Evolutionary conservation across 1,140 invertebrate species (phyloP).

Genomic region (Megalonaias nervosa): DNA sequence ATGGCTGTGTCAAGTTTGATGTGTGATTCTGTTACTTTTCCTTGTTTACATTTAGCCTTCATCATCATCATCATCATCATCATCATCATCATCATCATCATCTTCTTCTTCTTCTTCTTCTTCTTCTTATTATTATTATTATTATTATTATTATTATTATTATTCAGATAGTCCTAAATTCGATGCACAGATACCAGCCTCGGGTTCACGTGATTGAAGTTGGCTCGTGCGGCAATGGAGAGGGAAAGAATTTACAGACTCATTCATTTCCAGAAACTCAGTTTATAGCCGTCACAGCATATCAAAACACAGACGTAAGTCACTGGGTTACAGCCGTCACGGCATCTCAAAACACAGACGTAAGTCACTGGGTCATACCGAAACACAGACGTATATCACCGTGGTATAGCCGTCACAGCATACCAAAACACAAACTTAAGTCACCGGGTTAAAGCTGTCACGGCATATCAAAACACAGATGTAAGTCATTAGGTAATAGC

Average conservation of each 20-base stretch:
- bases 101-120: background rate
- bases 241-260: slow-evolving; percentile 53
- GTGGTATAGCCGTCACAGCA: too few relatives aligned
- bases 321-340: background rate
- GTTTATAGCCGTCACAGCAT: slow-evolving; percentile 67
- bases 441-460: slow-evolving; percentile 62
- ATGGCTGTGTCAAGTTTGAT: too few relatives aligned
- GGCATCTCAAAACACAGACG: too few relatives aligned
- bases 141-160: too few relatives aligned
- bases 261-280: slow-evolving; percentile 64
- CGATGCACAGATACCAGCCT: slow-evolving; percentile 70
- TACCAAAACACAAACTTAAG: too few relatives aligned
- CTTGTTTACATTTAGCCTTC: background rate
- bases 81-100: background rate
- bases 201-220: slow-evolving; percentile 59
- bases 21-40: too few relatives aligned
- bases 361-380: too few relatives aligned
- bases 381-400: too few relatives aligned
- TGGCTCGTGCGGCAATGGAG: slow-evolving; percentile 32
- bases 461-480: slow-evolving; percentile 67
- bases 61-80: background rate
- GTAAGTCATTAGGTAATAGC: slow-evolving; percentile 34
- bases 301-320: slow-evolving; percentile 66
- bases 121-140: background rate
- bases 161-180: slow-evolving; percentile 62